Evolutionary conservation across 2,113 vertebrate species (phyloP).

Genomic region (Corythoichthys haematopterus): DNA sequence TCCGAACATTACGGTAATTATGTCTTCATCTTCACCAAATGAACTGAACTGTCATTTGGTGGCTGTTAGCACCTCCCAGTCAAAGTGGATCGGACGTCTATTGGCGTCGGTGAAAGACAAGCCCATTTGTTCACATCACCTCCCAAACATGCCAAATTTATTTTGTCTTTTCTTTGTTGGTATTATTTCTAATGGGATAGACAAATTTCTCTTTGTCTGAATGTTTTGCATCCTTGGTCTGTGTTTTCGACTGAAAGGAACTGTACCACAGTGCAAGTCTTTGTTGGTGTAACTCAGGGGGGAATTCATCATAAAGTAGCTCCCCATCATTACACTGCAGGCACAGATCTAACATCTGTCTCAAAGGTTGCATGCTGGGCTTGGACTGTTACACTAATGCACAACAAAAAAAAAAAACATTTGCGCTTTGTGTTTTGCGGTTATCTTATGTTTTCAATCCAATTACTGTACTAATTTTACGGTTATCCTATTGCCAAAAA

Average conservation of each 20-base stretch:
- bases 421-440: not conserved
- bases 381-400: slow-evolving; percentile 48
- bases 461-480: too few species aligned
- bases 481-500: too few species aligned
- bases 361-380: slow-evolving; percentile 34
- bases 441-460: too few species aligned
- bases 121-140: too few species aligned
- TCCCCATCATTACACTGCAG: not conserved
- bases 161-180: not conserved
- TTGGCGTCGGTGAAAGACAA: too few species aligned
- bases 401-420: not conserved
- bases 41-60: too few species aligned
- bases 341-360: not conserved
- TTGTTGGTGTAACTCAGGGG: not conserved
- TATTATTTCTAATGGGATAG: not conserved
- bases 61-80: too few species aligned
- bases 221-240: not conserved
- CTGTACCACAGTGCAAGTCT: not conserved
- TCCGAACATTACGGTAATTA: too few species aligned
- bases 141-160: too few species aligned
- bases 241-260: not conserved
- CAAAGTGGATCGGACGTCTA: too few species aligned
- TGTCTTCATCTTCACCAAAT: too few species aligned
- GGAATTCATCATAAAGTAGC: not conserved
- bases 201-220: not conserved